phyloP scores from a whole-genome alignment of 2,888 invertebrate species.

The Zaprionus lineosus region DNA sequence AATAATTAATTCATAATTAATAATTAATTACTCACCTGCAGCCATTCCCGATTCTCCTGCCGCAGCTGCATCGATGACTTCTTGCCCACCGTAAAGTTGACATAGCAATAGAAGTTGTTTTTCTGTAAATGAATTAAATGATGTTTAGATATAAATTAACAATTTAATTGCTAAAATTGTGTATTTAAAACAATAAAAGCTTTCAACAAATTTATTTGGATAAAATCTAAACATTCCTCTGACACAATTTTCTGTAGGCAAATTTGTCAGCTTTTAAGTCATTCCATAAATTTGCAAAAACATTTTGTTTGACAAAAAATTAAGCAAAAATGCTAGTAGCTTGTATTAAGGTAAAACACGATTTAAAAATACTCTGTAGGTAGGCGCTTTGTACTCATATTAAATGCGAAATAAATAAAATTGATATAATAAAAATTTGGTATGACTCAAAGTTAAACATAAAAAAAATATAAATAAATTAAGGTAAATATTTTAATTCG shows the following conservation, averaged over 20 bases:
- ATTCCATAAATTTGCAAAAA: constrained; percentile 30
- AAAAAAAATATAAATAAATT: too few species aligned
- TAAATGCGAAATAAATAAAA: too few species aligned
- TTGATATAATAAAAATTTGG: too few species aligned
- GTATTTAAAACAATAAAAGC: not conserved
- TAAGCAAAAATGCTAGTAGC: not conserved
- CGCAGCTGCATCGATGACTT: constrained; percentile 81
- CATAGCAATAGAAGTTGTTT: constrained; percentile 81
- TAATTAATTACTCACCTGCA: constrained; percentile 63
- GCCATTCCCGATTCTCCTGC: constrained; percentile 79
- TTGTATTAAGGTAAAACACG: not conserved
- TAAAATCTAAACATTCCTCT: constrained; percentile 2
- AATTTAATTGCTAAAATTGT: not conserved
- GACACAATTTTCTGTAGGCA: constrained; percentile 14
- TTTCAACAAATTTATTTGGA: not conserved
- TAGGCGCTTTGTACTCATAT: too few species aligned
- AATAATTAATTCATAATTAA: not conserved
- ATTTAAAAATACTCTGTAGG: not conserved
- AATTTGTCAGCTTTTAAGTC: constrained; percentile 13
- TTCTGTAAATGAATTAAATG: constrained; percentile 68
- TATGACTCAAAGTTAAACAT: too few species aligned
- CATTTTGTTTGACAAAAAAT: constrained; percentile 19
- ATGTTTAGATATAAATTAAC: not conserved
- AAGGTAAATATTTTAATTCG: too few species aligned
- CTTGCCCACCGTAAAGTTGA: constrained; percentile 82